phyloP scores from a whole-genome alignment of 2,797 vertebrate species.

The Acropternis orthonyx region DNA sequence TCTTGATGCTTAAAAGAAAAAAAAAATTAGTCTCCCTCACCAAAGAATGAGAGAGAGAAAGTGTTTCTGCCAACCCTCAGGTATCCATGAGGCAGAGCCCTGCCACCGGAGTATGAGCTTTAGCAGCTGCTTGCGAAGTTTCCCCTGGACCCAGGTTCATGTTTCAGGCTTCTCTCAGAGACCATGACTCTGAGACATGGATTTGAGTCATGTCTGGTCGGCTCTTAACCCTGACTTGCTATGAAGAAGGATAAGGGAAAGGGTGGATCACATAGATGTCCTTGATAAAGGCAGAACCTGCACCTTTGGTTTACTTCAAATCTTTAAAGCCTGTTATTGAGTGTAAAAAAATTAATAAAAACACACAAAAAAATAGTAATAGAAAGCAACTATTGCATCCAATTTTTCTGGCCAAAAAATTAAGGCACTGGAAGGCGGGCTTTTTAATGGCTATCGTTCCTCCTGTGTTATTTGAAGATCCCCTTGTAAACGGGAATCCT shows the following conservation, averaged over 20 bases:
- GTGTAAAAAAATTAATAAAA: background rate
- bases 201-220: background rate
- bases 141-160: background rate
- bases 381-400: constrained; percentile 27
- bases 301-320: constrained; percentile 2
- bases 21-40: background rate
- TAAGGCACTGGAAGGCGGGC: constrained; percentile 43
- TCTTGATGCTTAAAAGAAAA: background rate
- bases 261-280: background rate
- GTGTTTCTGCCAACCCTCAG: background rate
- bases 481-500: constrained; percentile 66
- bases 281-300: background rate
- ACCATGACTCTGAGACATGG: background rate
- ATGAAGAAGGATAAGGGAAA: background rate
- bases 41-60: background rate
- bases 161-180: background rate
- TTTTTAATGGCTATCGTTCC: constrained; percentile 61
- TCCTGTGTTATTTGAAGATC: constrained; percentile 61
- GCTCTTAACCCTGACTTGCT: background rate
- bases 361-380: background rate
- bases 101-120: background rate
- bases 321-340: background rate
- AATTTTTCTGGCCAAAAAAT: constrained; percentile 33
- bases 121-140: background rate
- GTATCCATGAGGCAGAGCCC: background rate